Base-by-base conservation (phyloP, 2,888 invertebrate genomes). In the Eupithecia inturbata region DNA sequence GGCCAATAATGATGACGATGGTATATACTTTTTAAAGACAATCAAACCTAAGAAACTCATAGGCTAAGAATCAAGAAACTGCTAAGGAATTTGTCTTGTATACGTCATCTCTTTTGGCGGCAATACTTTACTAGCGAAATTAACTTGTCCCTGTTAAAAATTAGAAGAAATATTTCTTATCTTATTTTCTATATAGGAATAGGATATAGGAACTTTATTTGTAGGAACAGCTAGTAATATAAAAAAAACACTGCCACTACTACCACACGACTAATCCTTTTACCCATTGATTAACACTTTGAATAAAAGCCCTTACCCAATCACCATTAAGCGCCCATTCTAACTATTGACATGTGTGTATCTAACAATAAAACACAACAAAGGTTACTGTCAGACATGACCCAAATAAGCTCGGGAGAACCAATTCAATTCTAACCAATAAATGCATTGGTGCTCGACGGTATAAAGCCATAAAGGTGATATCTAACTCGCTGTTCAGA, bases 391-490 rank as follows among this genome's bases (percentile, higher is more conserved):
- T 82, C 84, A 79, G 82, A 82, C 84, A 85, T 92, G 92, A 92
- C 92, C 92, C 87, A 90, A 90, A 92, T 92, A 90, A 85, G 86
- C 84, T 87, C 81, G 85, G 87, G 86, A 87, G 88, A 84, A 88
- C 88, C 91, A 88, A 90, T 92, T 90, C 89, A 89, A 91, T 91
- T 89, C 88, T 86, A 89, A 89, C 89, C 91, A 92, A 92, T 92
- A 91, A 91, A 85, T 84, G 80, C 84, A 70, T n/a, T 64, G 63
- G 10, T 60, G 33, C 14, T 64, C 31, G 39, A 45, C 64, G n/a
- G 22, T 39, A 64, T 36, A 9, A 9, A 36, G 36, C 14, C 33
- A 64, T 33, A 63, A 33, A 36, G n/a, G 36, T 39, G 39, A 22
- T 5, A 12, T 41, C 36, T 14, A 16, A 31, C 19, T 62, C 19